A percentile compares a stretch with the other conserved stretches of the same genome.
Evolutionary conservation across 30 jellyfish, hydroid and myxozoan species (phyloP).

Genomic region (Cassiopea xamachana): DNA sequence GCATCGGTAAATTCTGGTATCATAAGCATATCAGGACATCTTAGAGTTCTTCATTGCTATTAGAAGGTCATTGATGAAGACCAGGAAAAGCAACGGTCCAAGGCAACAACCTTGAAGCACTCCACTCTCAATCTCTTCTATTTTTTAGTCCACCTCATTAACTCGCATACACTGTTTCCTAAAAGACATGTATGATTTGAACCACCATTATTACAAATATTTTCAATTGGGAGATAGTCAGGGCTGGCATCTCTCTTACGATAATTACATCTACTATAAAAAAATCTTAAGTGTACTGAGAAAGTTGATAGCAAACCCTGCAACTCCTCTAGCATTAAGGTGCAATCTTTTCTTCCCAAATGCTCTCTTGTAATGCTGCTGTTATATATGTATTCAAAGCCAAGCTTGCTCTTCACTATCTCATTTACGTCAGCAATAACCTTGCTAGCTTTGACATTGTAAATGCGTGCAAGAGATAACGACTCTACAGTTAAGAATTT

Average conservation of each 20-base stretch:
- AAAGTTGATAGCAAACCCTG: constrained; percentile 22
- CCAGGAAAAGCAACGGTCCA: too few species aligned
- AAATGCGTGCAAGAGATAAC: neutral
- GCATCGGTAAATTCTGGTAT: too few species aligned
- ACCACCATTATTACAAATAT: too few species aligned
- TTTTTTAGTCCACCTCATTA: too few species aligned
- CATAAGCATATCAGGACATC: too few species aligned
- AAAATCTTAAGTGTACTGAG: neutral
- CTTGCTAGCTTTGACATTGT: constrained; percentile 6
- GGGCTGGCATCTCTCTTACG: neutral
- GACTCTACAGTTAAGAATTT: neutral
- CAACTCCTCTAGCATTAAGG: constrained; percentile 21
- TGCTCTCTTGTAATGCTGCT: constrained; percentile 6
- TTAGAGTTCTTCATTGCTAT: too few species aligned
- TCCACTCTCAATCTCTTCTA: too few species aligned
- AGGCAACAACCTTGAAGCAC: too few species aligned
- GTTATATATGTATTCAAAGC: neutral
- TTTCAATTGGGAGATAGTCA: neutral
- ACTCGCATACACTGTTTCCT: too few species aligned
- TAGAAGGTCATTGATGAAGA: too few species aligned
- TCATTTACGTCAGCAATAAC: constrained; percentile 1
- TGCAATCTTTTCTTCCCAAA: constrained; percentile 25
- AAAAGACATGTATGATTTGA: too few species aligned
- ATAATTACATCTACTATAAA: neutral
- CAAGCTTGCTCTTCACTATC: constrained; percentile 13